These are phyloP conservation scores for Coenonympha arcania DNA, from an alignment of 2,888 invertebrate genomes.

Conservation along the genomic window DNA sequence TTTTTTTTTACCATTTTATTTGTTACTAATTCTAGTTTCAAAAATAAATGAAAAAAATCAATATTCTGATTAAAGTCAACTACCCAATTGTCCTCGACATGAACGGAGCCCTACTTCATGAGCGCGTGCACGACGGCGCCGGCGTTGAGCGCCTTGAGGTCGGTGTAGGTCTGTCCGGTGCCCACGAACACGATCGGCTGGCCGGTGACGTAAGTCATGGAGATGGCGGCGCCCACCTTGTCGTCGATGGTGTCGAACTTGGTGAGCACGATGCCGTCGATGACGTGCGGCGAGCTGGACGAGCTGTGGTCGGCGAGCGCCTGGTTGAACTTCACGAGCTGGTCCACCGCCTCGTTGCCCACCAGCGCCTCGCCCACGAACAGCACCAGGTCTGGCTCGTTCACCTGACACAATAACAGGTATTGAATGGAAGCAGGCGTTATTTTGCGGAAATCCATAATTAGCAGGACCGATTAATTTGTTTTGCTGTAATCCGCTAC, in stretches of 20 bases:
- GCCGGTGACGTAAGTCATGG: slow-evolving; percentile 99
- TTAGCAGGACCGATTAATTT: too few relatives aligned
- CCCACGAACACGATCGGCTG: slow-evolving; percentile 99
- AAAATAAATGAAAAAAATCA: too few relatives aligned
- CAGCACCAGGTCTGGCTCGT: slow-evolving; percentile 97
- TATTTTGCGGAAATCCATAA: too few relatives aligned
- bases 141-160: slow-evolving; percentile 96
- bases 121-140: slow-evolving; percentile 96
- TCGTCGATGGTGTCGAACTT: slow-evolving; percentile 99
- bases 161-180: slow-evolving; percentile 99
- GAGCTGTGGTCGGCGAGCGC: slow-evolving; percentile 94
- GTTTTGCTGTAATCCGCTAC: too few relatives aligned
- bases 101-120: slow-evolving; percentile 80
- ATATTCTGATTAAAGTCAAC: too few relatives aligned
- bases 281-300: slow-evolving; percentile 86
- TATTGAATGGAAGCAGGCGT: too few relatives aligned
- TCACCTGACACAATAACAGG: slow-evolving; percentile 75
- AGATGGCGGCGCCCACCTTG: slow-evolving; percentile 99
- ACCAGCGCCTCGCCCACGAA: slow-evolving; percentile 99
- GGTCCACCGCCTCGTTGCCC: slow-evolving; percentile 99
- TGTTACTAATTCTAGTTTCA: too few relatives aligned
- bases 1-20: too few relatives aligned
- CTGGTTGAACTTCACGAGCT: slow-evolving; percentile 98
- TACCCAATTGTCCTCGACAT: too few relatives aligned
- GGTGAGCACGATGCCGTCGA: slow-evolving; percentile 99